A percentile compares a stretch with the other conserved stretches of the same genome.
Conservation (phyloP, 2,797 vertebrate genomes). For the Cossypha niveicapilla region DNA sequence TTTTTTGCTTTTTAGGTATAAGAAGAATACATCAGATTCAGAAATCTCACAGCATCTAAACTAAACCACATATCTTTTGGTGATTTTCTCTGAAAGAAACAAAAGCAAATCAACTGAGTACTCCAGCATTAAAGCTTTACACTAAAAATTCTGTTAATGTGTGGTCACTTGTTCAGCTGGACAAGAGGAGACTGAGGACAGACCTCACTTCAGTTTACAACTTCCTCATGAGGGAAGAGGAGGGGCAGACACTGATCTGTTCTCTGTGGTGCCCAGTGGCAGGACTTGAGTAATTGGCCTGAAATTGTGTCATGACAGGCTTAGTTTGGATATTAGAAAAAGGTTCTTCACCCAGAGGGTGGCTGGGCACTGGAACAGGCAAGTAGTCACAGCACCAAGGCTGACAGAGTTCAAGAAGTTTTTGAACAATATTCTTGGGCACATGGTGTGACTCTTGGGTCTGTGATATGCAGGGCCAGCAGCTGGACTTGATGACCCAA, state of each 20-base stretch:
- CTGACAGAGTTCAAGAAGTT: neutral
- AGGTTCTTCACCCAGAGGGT: neutral
- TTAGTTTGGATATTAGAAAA: neutral
- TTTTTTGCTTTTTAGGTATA: neutral
- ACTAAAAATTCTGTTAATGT: neutral
- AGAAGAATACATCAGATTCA: neutral
- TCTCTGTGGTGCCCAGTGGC: neutral
- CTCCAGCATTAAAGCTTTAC: neutral
- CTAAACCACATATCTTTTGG: neutral
- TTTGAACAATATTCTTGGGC: neutral
- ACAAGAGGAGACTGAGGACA: neutral
- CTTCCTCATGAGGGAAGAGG: neutral
- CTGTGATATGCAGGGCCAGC: neutral
- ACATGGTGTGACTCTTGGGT: neutral
- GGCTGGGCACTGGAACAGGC: neutral
- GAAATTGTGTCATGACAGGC: neutral
- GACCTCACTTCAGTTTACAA: neutral
- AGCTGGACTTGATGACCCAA: neutral
- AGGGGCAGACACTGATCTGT: neutral
- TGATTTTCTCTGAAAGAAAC: neutral
- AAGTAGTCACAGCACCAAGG: neutral
- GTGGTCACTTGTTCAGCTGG: neutral
- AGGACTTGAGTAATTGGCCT: accelerated
- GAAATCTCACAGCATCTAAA: neutral
- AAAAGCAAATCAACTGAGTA: neutral